A percentile compares a stretch with the other conserved stretches of the same genome.
These are phyloP conservation scores for Drosophila orena DNA, from an alignment of 1,140 invertebrate species.

Conservation along the genomic window DNA sequence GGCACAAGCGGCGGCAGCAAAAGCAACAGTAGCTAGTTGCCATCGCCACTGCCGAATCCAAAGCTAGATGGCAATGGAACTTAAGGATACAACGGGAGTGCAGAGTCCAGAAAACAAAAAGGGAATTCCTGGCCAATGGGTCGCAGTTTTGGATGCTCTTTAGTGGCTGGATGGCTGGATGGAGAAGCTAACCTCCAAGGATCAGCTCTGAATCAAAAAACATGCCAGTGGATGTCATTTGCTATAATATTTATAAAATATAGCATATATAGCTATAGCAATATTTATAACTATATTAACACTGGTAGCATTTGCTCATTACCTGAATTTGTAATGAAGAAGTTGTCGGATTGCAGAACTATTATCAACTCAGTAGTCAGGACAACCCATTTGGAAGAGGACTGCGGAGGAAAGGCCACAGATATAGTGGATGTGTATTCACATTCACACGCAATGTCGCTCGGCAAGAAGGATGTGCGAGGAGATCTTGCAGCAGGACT, in stretches of 20 bases:
- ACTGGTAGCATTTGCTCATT: no score
- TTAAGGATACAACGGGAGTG: conserved; percentile 55
- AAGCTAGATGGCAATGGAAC: conserved; percentile 34
- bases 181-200: no score
- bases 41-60: conserved; percentile 33
- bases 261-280: no score
- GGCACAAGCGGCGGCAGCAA: conserved; percentile 63
- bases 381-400: neutral
- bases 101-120: conserved; percentile 17
- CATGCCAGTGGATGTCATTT: no score
- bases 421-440: conserved; percentile 30
- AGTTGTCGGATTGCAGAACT: no score
- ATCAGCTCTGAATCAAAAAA: no score
- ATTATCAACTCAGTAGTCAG: neutral
- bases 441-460: conserved; percentile 26
- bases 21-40: conserved; percentile 16
- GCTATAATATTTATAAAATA: no score
- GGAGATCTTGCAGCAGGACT: conserved; percentile 16
- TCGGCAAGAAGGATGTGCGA: conserved; percentile 26
- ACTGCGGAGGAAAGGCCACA: neutral
- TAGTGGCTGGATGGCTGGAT: no score
- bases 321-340: no score
- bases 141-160: neutral
- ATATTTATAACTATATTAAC: no score
- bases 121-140: neutral